Conservation (phyloP, 2,797 vertebrate species). For the Poeciliopsis presidionis region DNA sequence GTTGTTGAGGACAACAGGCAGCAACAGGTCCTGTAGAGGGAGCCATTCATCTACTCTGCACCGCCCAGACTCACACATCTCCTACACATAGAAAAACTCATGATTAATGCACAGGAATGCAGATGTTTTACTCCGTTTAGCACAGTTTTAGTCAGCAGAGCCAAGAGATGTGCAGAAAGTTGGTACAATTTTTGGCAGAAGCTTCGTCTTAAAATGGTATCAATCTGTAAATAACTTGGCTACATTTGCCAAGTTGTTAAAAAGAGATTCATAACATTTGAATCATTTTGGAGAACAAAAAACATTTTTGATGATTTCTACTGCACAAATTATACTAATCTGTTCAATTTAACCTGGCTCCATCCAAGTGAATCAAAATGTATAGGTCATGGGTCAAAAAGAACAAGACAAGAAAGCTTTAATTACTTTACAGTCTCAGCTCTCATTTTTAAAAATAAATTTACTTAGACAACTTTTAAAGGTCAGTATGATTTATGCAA, state of each 20-base stretch:
- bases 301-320: slow-evolving; percentile 5
- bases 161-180: slow-evolving; percentile 11
- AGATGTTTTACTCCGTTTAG: slow-evolving; percentile 11
- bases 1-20: slow-evolving; percentile 82
- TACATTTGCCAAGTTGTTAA: background rate
- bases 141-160: slow-evolving; percentile 1
- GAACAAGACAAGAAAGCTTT: background rate
- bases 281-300: slow-evolving; percentile 4
- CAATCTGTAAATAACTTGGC: background rate
- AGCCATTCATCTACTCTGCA: slow-evolving; percentile 70
- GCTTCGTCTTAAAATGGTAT: background rate
- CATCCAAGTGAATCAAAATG: background rate
- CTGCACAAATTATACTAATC: background rate
- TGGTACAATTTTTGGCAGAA: background rate
- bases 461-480: slow-evolving; percentile 8
- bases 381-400: slow-evolving; percentile 4
- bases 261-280: background rate
- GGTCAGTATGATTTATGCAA: slow-evolving; percentile 12
- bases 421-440: slow-evolving; percentile 6
- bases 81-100: slow-evolving; percentile 73
- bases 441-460: slow-evolving; percentile 6
- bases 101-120: slow-evolving; percentile 13
- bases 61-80: slow-evolving; percentile 78
- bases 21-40: slow-evolving; percentile 82
- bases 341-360: background rate